Conservation (phyloP, 2,888 invertebrate genomes). For the Netelia inedita region DNA sequence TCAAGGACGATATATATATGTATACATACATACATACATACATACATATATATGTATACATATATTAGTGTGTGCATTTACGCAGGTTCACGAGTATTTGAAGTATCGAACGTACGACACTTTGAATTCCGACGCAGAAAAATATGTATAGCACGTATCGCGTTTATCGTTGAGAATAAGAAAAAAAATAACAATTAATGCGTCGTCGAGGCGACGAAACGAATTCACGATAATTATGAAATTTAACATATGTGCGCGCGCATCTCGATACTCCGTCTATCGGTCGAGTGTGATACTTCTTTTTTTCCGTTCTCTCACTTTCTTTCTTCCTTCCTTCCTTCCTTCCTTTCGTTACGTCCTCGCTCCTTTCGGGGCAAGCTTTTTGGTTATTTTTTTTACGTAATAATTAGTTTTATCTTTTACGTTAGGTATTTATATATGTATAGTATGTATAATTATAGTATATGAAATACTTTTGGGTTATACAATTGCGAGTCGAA, state of each 20-base stretch:
- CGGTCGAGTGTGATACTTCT: constrained; percentile 57
- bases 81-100: background rate
- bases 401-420: constrained; percentile 50
- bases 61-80: background rate
- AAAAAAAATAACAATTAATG: constrained; percentile 72
- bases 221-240: constrained; percentile 64
- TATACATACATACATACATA: background rate
- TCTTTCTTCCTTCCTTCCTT: background rate
- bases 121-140: constrained; percentile 73
- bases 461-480: constrained; percentile 64
- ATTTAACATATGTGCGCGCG: constrained; percentile 44
- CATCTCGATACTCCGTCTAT: constrained; percentile 59
- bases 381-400: constrained; percentile 49
- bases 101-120: constrained; percentile 37
- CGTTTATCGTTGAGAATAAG: constrained; percentile 65
- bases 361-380: constrained; percentile 57
- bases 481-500: constrained; percentile 64
- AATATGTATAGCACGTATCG: constrained; percentile 64
- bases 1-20: background rate
- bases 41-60: background rate
- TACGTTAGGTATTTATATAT: constrained; percentile 64
- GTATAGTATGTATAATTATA: constrained; percentile 58
- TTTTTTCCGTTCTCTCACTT: background rate
- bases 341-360: background rate
- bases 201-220: constrained; percentile 71